Evolutionary conservation across 1,140 invertebrate species (phyloP).

Genomic region (Meloidogyne hapla): DNA sequence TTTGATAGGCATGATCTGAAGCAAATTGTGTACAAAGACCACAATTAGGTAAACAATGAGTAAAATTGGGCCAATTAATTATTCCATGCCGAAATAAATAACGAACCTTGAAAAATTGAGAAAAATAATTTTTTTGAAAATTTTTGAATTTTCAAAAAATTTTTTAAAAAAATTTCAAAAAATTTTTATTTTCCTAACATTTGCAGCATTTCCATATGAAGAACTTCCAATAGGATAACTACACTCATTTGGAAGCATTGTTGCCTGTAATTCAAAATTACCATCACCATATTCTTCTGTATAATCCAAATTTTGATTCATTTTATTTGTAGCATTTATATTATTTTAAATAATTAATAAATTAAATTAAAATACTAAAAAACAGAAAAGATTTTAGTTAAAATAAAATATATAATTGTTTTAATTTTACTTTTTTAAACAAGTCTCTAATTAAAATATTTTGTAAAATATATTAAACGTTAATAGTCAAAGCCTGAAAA

Average conservation of each 20-base stretch:
- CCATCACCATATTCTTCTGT: constrained; percentile 20
- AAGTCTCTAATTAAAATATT: too few relatives aligned
- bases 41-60: constrained; percentile 51
- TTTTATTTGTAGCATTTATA: not conserved
- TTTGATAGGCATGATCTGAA: constrained; percentile 40
- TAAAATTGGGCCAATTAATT: constrained; percentile 53
- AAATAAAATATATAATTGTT: not conserved
- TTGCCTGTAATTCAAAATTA: constrained; percentile 18
- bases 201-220: constrained; percentile 10
- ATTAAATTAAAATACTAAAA: not conserved
- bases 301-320: constrained; percentile 29
- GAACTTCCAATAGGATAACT: constrained; percentile 10
- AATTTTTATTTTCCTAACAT: constrained; percentile 25
- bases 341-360: not conserved
- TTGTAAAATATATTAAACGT: too few relatives aligned
- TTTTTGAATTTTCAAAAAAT: not conserved
- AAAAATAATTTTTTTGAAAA: not conserved
- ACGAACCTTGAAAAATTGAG: constrained; percentile 16
- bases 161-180: too few relatives aligned
- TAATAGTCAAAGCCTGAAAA: too few relatives aligned
- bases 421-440: not conserved
- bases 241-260: constrained; percentile 20
- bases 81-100: constrained; percentile 43
- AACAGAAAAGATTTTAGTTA: not conserved
- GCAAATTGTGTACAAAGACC: constrained; percentile 35